Evolutionary conservation across 2,797 vertebrate species (phyloP).

Genomic region (Rhinichthys osculus): DNA sequence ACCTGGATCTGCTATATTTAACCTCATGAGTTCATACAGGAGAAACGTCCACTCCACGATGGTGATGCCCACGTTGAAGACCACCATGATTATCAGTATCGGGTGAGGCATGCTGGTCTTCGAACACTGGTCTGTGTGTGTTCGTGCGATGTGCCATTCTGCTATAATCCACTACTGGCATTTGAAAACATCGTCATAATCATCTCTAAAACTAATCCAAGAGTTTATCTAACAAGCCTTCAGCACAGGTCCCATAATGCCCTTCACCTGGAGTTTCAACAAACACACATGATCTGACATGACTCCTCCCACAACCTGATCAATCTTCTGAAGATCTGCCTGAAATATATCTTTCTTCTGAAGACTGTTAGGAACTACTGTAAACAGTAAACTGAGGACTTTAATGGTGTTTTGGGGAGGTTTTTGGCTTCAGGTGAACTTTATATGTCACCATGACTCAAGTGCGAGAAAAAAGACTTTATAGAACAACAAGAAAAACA

Average conservation of each 20-base stretch:
- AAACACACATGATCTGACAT: too few relatives aligned
- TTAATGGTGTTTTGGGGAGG: too few relatives aligned
- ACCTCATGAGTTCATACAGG: constrained; percentile 36
- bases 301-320: too few relatives aligned
- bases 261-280: background rate
- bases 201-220: constrained; percentile 50
- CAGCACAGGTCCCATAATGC: background rate
- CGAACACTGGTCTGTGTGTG: background rate
- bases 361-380: too few relatives aligned
- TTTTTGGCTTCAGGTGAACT: too few relatives aligned
- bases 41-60: constrained; percentile 75
- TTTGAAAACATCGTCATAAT: constrained; percentile 35
- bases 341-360: too few relatives aligned
- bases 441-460: too few relatives aligned
- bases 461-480: too few relatives aligned
- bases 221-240: constrained; percentile 2
- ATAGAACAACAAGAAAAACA: too few relatives aligned
- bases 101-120: constrained; percentile 73
- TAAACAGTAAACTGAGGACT: too few relatives aligned
- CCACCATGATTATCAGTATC: constrained; percentile 70
- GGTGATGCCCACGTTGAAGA: constrained; percentile 63
- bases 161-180: constrained; percentile 39
- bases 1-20: background rate
- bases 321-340: too few relatives aligned
- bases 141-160: background rate